Conservation (phyloP, 2,797 vertebrate species). For the Podarcis siculus region DNA sequence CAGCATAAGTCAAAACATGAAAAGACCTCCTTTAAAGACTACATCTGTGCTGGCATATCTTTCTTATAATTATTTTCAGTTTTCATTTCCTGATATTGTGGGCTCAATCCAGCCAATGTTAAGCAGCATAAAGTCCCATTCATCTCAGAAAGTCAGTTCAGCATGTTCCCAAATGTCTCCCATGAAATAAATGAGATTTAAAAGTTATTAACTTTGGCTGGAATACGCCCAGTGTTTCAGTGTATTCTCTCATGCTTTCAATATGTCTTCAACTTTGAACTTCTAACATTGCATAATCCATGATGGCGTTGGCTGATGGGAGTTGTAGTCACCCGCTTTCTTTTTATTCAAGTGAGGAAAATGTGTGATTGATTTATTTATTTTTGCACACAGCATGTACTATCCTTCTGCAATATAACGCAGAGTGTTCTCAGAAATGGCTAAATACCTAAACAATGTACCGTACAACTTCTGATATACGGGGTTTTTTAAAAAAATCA, state of each 20-base stretch:
- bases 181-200: not conserved
- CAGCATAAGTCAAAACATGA: not conserved
- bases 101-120: not conserved
- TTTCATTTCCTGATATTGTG: not conserved
- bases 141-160: not conserved
- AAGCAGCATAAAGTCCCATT: not conserved
- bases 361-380: not conserved
- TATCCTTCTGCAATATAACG: not conserved
- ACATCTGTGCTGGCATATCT: not conserved
- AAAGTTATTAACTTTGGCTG: not conserved
- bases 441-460: not conserved
- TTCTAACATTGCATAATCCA: not conserved
- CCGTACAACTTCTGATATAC: not conserved
- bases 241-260: not conserved
- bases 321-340: too few relatives aligned
- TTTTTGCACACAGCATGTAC: too few relatives aligned
- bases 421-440: not conserved
- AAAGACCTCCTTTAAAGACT: constrained; percentile 20
- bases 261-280: not conserved
- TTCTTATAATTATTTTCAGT: not conserved
- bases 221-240: not conserved
- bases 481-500: not conserved
- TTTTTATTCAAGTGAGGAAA: not conserved
- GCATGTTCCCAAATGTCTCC: not conserved
- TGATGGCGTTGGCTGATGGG: too few relatives aligned